Base-by-base conservation (phyloP, 2,797 vertebrate genomes). In the Oreortyx pictus region DNA sequence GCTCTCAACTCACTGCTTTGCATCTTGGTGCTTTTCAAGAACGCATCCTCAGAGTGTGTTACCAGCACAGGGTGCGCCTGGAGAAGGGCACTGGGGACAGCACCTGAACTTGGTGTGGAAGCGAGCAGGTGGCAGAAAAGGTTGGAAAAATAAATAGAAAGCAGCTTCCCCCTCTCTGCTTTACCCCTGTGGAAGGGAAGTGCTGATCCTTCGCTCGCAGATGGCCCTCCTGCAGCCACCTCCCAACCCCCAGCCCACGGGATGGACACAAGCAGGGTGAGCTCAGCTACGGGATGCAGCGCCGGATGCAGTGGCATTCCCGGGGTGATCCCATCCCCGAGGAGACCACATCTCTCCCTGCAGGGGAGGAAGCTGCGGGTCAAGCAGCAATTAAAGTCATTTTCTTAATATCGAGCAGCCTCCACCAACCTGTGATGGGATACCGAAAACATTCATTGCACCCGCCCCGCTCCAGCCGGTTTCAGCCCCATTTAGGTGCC, bases 191-290 rank as follows among this genome's bases (percentile, higher is more conserved):
- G 81, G 82, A 76, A 25, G 43, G 67, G 90, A 94, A 95, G 82
- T 23, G 57, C 67, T 82, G 77, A 91, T 88, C 88, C 44, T 79
- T 82, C 52, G 86, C 88, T 90, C 88, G 71, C 81, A 82, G 90
- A 90, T 86, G 92, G 70, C 39, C 73, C 59, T 86, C 47, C 79
- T 39, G 49, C 81, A 90, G 84, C 7, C 2, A 79, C 14, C 77
- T 82, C 83, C 64, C 25, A 19, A 39, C 70, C 82, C 76, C 86
- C 75, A 92, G 35, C 64, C 70, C 0, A 0, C 7, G 59, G 79
- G 85, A 54, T 49, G 49, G 0, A 8, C 44, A 37, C 25, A 62
- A 39, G 61, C 13, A 31, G 27, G 61, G 27, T 6, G 39, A 43
- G 61, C 61, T 43, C 39, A 43, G 39, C 18, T 25, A 14, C 8